Evolutionary conservation across 2,888 invertebrate species (phyloP).

Genomic region (Aradus depressus): DNA sequence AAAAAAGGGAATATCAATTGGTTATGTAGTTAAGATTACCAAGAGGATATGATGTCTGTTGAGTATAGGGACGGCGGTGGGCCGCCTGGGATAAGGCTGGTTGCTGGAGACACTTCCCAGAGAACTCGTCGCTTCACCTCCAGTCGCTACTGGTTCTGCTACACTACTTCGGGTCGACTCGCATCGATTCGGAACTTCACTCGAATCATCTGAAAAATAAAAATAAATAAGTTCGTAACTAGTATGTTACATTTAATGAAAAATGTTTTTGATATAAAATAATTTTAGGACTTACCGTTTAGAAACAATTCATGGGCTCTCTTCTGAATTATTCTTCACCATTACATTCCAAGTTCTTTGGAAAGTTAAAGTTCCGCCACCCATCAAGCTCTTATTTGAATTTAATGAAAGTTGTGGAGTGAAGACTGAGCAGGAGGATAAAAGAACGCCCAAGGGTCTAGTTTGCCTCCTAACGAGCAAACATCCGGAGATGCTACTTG

Average conservation of each 20-base stretch:
- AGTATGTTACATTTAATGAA: not conserved
- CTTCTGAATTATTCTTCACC: too few relatives aligned
- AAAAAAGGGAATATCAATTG: slow-evolving; percentile 13
- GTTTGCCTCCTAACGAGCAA: too few relatives aligned
- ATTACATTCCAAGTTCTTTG: too few relatives aligned
- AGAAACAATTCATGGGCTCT: too few relatives aligned
- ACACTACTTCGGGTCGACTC: slow-evolving; percentile 28
- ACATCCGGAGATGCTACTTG: too few relatives aligned
- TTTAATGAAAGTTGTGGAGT: too few relatives aligned
- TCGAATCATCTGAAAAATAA: slow-evolving; percentile 44
- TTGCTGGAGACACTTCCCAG: slow-evolving; percentile 19
- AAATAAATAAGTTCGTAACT: not conserved
- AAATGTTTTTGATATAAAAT: not conserved
- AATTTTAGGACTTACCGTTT: too few relatives aligned
- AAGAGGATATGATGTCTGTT: slow-evolving; percentile 42
- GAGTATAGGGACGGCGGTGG: slow-evolving; percentile 41
- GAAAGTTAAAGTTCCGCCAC: too few relatives aligned
- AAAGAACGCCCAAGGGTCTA: too few relatives aligned
- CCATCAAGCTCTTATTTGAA: too few relatives aligned
- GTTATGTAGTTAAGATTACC: too few relatives aligned
- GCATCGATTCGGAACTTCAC: slow-evolving; percentile 52
- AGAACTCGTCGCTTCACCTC: slow-evolving; percentile 26
- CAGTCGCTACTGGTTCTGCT: slow-evolving; percentile 17
- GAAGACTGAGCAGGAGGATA: too few relatives aligned
- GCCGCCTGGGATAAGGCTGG: slow-evolving; percentile 23